Percentiles rank a stretch among this genome's conserved stretches.
These are phyloP conservation scores for Oreocharis arfaki DNA, from an alignment of 2,113 vertebrate genomes.

Conservation along the genomic window DNA sequence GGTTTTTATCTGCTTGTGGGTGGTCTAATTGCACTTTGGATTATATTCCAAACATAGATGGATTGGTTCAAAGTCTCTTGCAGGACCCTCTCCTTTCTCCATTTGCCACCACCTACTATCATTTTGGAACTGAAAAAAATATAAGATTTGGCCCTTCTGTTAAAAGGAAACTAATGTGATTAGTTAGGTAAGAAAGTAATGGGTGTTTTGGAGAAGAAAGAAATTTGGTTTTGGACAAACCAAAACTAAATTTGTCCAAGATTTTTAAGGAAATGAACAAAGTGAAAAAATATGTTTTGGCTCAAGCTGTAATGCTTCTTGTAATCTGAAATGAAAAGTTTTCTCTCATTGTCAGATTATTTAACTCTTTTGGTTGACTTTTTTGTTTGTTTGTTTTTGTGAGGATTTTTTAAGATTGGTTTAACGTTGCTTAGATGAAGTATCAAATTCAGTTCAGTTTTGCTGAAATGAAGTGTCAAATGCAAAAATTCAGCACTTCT, in stretches of 20 bases:
- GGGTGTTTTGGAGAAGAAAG: neutral
- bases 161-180: neutral
- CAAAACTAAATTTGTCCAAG: neutral
- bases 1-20: conserved; percentile 23
- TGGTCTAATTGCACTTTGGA: neutral
- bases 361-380: neutral
- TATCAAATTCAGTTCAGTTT: neutral
- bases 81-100: neutral
- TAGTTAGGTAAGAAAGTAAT: neutral
- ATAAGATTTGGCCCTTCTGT: neutral
- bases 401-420: neutral
- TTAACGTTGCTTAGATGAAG: neutral
- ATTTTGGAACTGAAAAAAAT: neutral
- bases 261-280: neutral
- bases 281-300: neutral
- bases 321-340: neutral
- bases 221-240: neutral
- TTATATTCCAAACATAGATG: neutral
- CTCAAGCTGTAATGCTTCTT: neutral
- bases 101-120: neutral
- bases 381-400: neutral
- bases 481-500: neutral
- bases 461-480: neutral
- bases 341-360: neutral
- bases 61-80: neutral